Conservation (phyloP, 2,113 vertebrate species). For the Sceloporus tristichus region DNA sequence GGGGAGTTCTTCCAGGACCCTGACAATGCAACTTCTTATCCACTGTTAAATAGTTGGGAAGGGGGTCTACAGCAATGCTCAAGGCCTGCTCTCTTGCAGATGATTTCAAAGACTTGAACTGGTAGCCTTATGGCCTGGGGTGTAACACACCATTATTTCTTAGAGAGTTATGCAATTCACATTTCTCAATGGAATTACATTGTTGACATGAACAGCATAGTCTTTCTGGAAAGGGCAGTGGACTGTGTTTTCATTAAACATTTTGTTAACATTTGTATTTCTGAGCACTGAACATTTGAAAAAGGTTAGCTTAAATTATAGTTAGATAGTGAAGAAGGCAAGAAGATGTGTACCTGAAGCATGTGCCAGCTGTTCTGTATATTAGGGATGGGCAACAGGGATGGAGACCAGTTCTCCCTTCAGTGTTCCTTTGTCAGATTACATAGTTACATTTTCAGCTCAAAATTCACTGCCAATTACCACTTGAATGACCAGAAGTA, state of each 20-base stretch:
- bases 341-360: not conserved
- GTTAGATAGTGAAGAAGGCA: not conserved
- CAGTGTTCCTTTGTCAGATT: no score
- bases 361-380: not conserved
- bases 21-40: not conserved
- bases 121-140: no score
- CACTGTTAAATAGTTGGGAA: no score
- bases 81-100: no score
- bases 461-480: no score
- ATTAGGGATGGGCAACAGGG: no score
- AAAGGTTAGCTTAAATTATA: not conserved
- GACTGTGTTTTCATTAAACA: not conserved
- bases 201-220: not conserved
- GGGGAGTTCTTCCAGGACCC: not conserved
- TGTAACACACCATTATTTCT: not conserved
- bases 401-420: no score
- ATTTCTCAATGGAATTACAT: not conserved
- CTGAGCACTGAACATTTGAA: not conserved
- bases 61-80: no score
- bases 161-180: not conserved
- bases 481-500: no score
- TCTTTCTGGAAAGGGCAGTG: not conserved
- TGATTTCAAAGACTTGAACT: no score
- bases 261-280: not conserved
- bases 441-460: not conserved